A percentile compares a stretch with the other conserved stretches of the same genome.
Conservation (phyloP, 2,113 vertebrate species). For the Cryptotis parvus region DNA sequence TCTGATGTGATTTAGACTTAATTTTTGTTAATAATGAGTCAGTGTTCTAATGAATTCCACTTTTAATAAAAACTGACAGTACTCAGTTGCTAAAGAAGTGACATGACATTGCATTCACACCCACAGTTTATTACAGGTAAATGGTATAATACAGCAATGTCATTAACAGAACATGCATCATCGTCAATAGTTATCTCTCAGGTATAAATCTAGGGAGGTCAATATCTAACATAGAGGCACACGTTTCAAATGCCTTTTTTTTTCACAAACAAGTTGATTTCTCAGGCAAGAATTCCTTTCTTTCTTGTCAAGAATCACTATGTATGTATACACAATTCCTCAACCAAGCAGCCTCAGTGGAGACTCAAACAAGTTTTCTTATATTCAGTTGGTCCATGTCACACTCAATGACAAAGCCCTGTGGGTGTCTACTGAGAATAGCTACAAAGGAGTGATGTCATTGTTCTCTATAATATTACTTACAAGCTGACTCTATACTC, state of each 20-base stretch:
- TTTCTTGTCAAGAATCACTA: neutral
- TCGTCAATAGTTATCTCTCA: neutral
- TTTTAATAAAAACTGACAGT: neutral
- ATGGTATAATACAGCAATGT: neutral
- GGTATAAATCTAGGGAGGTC: neutral
- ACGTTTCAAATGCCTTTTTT: neutral
- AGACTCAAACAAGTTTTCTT: neutral
- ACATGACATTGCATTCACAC: neutral
- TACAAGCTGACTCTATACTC: neutral
- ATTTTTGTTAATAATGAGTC: slow-evolving; percentile 2
- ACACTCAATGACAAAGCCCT: neutral
- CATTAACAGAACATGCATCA: neutral
- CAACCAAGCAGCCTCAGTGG: neutral
- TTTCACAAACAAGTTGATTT: neutral
- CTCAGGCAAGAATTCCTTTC: neutral
- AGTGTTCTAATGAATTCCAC: neutral
- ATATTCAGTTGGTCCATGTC: neutral
- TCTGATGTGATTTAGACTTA: neutral
- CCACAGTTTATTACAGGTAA: neutral
- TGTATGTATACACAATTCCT: neutral
- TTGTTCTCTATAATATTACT: neutral
- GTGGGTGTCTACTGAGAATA: neutral
- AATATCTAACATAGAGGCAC: neutral
- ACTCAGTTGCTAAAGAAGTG: neutral
- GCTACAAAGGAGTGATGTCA: neutral